A percentile compares a stretch with the other conserved stretches of the same genome.
Evolutionary conservation across 2,113 vertebrate genomes (phyloP).

Genomic region (Ailurus styani): DNA sequence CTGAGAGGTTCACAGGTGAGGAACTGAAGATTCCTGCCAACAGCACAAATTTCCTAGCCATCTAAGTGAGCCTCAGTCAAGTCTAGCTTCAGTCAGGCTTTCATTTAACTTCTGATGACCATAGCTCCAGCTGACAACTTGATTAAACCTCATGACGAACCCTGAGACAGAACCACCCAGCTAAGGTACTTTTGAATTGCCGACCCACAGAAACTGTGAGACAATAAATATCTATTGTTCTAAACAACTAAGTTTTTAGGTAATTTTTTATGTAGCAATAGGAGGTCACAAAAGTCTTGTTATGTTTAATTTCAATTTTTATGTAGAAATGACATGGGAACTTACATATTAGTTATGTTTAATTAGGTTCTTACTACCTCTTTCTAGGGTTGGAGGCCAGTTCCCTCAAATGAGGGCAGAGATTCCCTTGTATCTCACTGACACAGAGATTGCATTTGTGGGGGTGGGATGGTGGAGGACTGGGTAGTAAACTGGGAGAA

Average conservation of each 20-base stretch:
- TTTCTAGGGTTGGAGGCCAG: background rate
- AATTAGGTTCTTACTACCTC: background rate
- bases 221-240: background rate
- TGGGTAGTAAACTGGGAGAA: background rate
- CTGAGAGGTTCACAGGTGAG: background rate
- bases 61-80: background rate
- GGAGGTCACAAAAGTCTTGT: background rate
- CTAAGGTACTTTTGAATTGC: background rate
- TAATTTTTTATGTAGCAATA: background rate
- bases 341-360: background rate
- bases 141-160: background rate
- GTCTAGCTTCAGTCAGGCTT: background rate
- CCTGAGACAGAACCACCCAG: background rate
- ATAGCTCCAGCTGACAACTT: background rate
- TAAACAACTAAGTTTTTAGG: background rate
- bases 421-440: background rate
- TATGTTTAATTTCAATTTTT: background rate
- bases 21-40: background rate
- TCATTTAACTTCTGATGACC: background rate
- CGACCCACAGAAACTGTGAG: background rate
- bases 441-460: background rate
- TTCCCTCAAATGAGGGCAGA: background rate
- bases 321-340: background rate
- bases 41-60: background rate
- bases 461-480: background rate